Evolutionary conservation across 2,113 vertebrate genomes (phyloP).

Genomic region (Orcinus orca): DNA sequence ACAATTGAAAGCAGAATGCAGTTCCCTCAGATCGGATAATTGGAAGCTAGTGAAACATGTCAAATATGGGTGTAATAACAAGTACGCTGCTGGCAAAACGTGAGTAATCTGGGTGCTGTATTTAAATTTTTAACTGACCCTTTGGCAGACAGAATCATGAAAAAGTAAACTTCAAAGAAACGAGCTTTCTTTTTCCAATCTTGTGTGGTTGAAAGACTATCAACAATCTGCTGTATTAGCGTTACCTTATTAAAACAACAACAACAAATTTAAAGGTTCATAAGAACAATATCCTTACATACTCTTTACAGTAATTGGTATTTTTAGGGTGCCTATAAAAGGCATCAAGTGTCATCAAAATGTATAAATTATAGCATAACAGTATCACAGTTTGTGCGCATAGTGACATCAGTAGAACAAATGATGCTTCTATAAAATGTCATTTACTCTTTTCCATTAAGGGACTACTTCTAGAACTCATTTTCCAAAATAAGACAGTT

Average conservation of each 20-base stretch:
- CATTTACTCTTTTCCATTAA: not conserved
- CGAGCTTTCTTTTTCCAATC: not conserved
- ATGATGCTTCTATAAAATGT: not conserved
- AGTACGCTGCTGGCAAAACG: constrained; percentile 36
- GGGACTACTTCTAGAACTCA: not conserved
- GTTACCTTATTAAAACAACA: not conserved
- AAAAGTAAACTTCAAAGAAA: not conserved
- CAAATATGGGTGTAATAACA: constrained; percentile 49
- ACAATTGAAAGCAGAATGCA: constrained; percentile 60
- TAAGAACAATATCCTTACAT: not conserved
- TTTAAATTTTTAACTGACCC: constrained; percentile 74
- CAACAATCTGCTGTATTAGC: not conserved
- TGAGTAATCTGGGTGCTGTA: constrained; percentile 34
- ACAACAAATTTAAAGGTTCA: not conserved
- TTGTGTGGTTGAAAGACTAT: not conserved
- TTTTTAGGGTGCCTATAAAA: not conserved
- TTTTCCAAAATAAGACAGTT: not conserved
- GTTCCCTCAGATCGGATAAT: constrained; percentile 56
- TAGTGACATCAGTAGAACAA: not conserved
- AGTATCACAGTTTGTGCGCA: not conserved
- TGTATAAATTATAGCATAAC: not conserved
- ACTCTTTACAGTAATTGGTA: not conserved
- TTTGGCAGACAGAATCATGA: constrained; percentile 5
- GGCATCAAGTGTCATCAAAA: not conserved
- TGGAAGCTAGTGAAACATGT: constrained; percentile 58